Evolutionary conservation across 2,797 vertebrate species (phyloP).

Genomic region (Gymnothorax javanicus): DNA sequence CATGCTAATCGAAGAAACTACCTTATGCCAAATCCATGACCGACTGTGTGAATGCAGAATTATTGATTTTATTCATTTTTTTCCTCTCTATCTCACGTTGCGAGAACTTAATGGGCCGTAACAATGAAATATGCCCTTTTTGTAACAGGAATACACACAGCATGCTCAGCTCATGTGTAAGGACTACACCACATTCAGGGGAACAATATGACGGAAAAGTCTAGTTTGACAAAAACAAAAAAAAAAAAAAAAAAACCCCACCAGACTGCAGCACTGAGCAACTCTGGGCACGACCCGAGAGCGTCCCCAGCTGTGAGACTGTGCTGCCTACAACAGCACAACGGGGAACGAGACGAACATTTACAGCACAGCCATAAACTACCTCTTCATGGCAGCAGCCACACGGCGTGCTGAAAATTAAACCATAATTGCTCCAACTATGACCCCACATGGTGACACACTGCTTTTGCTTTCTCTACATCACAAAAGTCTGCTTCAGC

Average conservation of each 20-base stretch:
- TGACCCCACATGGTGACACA: background rate
- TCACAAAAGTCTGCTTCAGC: background rate
- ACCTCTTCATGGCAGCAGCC: background rate
- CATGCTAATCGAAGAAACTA: background rate
- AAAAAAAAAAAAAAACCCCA: too few species aligned
- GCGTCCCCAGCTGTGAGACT: background rate
- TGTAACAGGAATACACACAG: background rate
- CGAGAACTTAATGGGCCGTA: background rate
- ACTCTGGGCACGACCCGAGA: background rate
- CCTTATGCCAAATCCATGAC: conserved; percentile 25
- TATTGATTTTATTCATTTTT: background rate
- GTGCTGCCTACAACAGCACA: background rate
- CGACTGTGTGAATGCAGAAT: conserved; percentile 1
- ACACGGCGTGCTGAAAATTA: background rate
- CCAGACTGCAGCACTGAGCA: too few species aligned
- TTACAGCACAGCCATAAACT: background rate
- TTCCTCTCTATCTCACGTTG: background rate
- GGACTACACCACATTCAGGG: background rate
- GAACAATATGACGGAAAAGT: background rate
- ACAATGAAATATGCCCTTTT: background rate
- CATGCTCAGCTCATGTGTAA: background rate
- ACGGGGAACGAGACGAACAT: background rate
- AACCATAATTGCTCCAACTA: background rate
- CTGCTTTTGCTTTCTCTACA: background rate
- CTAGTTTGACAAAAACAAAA: background rate